Conservation (phyloP, 92 coral and sea anemone genomes). For the Blastomussa wellsi region DNA sequence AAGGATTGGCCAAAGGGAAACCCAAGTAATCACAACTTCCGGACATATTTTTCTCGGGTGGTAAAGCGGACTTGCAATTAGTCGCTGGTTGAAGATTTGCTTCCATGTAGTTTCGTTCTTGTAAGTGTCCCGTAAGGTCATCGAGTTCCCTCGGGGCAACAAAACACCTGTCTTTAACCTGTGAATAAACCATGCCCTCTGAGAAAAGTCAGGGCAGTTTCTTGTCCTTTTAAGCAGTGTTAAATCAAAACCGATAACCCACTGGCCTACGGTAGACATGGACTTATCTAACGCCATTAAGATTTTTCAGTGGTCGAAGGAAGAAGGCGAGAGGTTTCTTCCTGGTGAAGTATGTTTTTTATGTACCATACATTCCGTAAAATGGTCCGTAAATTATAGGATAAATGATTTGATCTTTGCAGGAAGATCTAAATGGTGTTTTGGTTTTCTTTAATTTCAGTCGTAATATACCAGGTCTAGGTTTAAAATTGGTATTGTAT, state of each 20-base stretch:
- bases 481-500: background rate
- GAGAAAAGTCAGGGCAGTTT: background rate
- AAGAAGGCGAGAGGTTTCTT: background rate
- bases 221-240: background rate
- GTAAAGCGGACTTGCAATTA: no score
- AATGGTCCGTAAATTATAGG: background rate
- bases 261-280: background rate
- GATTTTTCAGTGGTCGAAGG: background rate
- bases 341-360: background rate
- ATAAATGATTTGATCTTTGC: background rate
- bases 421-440: no score
- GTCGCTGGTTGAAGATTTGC: no score
- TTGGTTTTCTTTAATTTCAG: no score
- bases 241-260: background rate
- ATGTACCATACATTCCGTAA: background rate
- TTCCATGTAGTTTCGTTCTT: no score
- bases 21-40: no score
- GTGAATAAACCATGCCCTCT: background rate
- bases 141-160: background rate
- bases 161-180: slow-evolving; percentile 33
- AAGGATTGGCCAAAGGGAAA: no score
- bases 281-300: background rate
- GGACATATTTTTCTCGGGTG: no score
- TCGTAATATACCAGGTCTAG: background rate
- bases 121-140: slow-evolving; percentile 2